Evolutionary conservation across 23 tunicate species (phyloP), one percentile per base, ranked within the genome.

Genomic region (Styela clava): DNA sequence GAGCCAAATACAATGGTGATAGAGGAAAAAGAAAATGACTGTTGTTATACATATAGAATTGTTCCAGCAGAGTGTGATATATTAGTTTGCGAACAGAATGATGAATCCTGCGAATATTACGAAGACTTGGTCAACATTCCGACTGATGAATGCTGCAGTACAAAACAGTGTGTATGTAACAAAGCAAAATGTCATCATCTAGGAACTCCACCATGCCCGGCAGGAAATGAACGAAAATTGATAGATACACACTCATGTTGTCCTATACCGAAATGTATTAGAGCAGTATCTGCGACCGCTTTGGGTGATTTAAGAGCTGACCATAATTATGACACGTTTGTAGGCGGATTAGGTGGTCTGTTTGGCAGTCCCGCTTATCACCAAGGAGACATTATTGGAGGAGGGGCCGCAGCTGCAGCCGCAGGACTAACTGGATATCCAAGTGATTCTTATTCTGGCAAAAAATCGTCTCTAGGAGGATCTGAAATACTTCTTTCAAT

Each of bases 181-280:
- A 87, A 85, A 62, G 78, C 84, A 19, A 96, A 96, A 29, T 96
- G 99, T 72, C 73, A 78, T 2, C 27, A 64, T 3, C 33, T 96
- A 24, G 83, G 74, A 37, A 25, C 56, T 28, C 82, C 86, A 1
- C 85, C 94, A 5, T 96, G 99, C 77, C 92, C 90, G 0, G 29
- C 22, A 27, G 94, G 94, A 12, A 74, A 62, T 27, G 37, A 30
- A 63, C 62, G 92, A 69, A 64, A 36, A 63, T 31, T 24, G 21
- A 44, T 82, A 37, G 93, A 93, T 16, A 24, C 36, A 0, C 27
- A 70, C 16, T 28, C 76, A 21, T 93, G 98, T 81, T 93, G 98
- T 61, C 24, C 80, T 7, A 79, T 93, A 12, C 85, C 61, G 19
- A 93, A 93, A 69, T 93, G 98, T 79, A 78, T 93, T 26, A 67